Evolutionary conservation across 2,797 vertebrate species (phyloP), one percentile per base, ranked within the genome.

Genomic region (Rousettus madagascariensis): DNA sequence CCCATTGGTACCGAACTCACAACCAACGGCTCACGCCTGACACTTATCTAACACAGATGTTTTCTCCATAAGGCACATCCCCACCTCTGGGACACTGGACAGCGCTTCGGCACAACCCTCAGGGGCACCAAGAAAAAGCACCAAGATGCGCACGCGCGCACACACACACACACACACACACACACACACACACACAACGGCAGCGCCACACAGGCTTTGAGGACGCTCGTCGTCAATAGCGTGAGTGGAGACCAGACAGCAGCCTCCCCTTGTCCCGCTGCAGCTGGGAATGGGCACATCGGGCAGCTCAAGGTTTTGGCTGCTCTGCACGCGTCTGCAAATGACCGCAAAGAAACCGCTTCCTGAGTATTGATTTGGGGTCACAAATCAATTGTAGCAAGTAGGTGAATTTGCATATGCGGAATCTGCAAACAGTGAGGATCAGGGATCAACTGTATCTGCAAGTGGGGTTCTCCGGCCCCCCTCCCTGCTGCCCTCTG

Each of bases 221-320:
- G 33, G 33, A 33, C 33, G 33, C 33, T 33, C 33, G 33, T 33
- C 33, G 33, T 33, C 33, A 2, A 33, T 33, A 33, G 33, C 33
- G 4, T 2, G 41, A 55, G 43, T 1, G 5, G 46, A 36, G 55
- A 36, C 15, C 12, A 49, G 83, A 30, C 0, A 2, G 6, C 7
- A 43, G 22, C 1, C 22, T 30, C 3, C 0, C 7, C 57, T 7
- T 0, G 49, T 13, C 17, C 28, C 3, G 2, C 20, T 28, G 13
- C 72, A 33, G 55, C 63, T n/a, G 30, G 69, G 26, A 26, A 30
- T 1, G 0, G 5, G 53, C 57, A 9, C 9, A 7, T 28, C 3
- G 1, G 24, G 57, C 24, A 8, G 6, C 43, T 24, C 49, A 16
- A n/a, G 8, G 6, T 2, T 6, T 28, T 30, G 0, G 10, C 41